Base-by-base conservation (phyloP, 2,797 vertebrate genomes). In the Melanotaenia trifasciata region DNA sequence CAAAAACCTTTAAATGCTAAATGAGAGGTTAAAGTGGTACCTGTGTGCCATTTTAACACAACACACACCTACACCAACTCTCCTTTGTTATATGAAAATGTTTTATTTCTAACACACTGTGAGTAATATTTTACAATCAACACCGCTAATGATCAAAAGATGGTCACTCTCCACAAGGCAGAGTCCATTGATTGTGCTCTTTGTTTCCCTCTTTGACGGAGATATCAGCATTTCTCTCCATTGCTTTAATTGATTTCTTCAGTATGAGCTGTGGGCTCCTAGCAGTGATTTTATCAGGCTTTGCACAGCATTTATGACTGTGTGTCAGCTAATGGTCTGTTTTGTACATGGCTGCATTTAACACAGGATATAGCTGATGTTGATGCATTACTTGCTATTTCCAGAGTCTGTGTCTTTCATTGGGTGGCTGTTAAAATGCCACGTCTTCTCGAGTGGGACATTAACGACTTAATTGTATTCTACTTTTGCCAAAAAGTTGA, bases 311-410 rank as follows among this genome's bases (percentile, higher is more conserved):
- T 94, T 94, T 93, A 93, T 86, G 88, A 87, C 90, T 83, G 47
- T 61, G 73, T 87, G 84, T 90, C 86, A 71, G 84, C 79, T 92
- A 93, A 91, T 89, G 91, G 89, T 81, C 75, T 38, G 69, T 10
- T 61, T 69, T 86, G 85, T 83, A 78, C 86, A 78, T 81, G 83
- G 75, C 86, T 81, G 84, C 90, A 88, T 87, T 93, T 84, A 90
- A 87, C 73, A 86, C 92, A 93, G 92, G 93, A 93, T 92, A 87
- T 89, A 89, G 90, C 89, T 84, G 87, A 84, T 62, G 71, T 67
- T 71, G 84, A 79, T 90, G 88, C 87, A 83, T 91, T 84, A 80
- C 83, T 67, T 56, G 85, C 88, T 84, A 92, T 94, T 94, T 91
- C 74, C 79, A 72, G 64, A 70, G 60, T 70, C 72, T 64, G 64